Conservation (phyloP, 2,888 invertebrate genomes). For the Sycophila texana region DNA sequence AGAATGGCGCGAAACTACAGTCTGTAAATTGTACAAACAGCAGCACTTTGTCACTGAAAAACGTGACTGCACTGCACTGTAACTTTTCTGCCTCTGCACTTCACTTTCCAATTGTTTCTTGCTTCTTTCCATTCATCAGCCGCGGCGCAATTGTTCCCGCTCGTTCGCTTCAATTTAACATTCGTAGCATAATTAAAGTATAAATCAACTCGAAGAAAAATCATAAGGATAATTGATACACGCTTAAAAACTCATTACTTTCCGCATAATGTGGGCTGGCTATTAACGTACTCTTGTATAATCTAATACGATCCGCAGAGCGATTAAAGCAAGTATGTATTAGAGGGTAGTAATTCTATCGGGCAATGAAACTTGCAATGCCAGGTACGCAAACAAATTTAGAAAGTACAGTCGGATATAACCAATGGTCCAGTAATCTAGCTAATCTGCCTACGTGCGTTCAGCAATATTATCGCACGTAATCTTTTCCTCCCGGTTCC, state of each 20-base stretch:
- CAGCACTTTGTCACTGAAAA: constrained; percentile 26
- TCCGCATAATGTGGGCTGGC: no score
- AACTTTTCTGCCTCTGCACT: background rate
- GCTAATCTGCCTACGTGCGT: background rate
- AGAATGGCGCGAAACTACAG: constrained; percentile 32
- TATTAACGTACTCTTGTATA: background rate
- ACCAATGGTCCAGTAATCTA: constrained; percentile 1
- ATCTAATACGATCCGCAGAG: no score
- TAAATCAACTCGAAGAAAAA: no score
- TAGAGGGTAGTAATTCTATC: no score
- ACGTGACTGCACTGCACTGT: constrained; percentile 22
- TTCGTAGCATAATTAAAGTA: no score
- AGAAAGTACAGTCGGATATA: constrained; percentile 8
- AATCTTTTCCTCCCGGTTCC: background rate
- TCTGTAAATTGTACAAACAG: constrained; percentile 41
- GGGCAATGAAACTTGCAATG: background rate
- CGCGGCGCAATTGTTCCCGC: no score
- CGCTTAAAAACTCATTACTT: constrained; percentile 9
- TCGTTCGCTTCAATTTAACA: no score
- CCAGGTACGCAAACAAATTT: constrained; percentile 12
- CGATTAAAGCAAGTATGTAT: no score
- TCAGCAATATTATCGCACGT: background rate
- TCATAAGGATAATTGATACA: no score
- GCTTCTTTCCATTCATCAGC: background rate
- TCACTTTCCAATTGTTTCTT: constrained; percentile 12